phyloP scores from a whole-genome alignment of 2,797 vertebrate species.

The Halcyon chelicuti region DNA sequence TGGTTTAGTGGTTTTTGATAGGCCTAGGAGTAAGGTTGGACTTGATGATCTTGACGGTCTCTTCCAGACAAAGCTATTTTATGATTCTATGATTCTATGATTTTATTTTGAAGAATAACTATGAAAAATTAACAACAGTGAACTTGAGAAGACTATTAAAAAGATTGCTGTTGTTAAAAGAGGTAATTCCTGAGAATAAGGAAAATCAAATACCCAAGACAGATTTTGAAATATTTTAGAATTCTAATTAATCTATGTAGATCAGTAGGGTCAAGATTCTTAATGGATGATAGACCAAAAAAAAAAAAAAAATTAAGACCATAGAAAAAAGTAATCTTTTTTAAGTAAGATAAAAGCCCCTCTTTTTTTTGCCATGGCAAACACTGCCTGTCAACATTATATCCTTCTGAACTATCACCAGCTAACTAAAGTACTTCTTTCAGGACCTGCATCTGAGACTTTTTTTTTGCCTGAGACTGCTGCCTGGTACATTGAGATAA shows the following conservation, averaged over 20 bases:
- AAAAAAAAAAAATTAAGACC: not conserved
- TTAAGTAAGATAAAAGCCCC: not conserved
- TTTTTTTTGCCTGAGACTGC: not conserved
- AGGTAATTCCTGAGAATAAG: not conserved
- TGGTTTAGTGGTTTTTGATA: too few relatives aligned
- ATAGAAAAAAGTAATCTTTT: not conserved
- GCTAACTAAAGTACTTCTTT: not conserved
- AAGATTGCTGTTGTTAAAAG: not conserved
- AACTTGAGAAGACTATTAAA: not conserved
- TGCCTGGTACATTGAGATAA: not conserved
- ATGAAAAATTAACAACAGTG: not conserved
- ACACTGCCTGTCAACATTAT: not conserved
- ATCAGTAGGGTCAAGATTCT: not conserved
- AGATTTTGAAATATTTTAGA: not conserved
- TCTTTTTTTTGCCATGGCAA: not conserved
- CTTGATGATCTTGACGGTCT: too few relatives aligned
- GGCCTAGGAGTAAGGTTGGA: too few relatives aligned
- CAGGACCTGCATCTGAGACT: not conserved
- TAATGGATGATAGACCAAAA: not conserved
- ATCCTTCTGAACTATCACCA: not conserved
- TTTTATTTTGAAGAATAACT: not conserved
- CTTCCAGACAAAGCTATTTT: too few relatives aligned
- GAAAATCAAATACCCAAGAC: not conserved
- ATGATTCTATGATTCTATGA: too few relatives aligned
- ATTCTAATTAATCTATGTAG: not conserved